Conservation (phyloP, 37 sponge, comb jelly and placozoan species). For the Axinella damicornis region DNA sequence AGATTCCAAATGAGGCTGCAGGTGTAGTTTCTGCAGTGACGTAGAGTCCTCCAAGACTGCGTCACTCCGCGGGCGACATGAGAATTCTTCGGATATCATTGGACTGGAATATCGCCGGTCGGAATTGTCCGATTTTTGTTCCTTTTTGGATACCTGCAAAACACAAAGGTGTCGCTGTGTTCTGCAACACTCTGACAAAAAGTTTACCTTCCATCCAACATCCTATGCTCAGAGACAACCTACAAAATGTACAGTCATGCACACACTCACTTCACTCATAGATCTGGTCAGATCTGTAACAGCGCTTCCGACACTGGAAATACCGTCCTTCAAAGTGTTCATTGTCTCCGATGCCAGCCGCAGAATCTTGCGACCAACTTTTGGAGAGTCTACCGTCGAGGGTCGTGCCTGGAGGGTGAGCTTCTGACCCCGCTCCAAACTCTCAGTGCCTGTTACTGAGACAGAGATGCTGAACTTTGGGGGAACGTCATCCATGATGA, state of each 20-base stretch:
- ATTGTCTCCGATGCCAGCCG: conserved; percentile 4
- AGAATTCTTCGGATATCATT: too few relatives aligned
- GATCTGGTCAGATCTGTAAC: neutral
- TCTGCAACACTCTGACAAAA: too few relatives aligned
- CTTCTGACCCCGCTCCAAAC: neutral
- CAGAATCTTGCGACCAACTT: neutral
- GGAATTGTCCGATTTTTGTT: too few relatives aligned
- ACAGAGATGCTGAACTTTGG: neutral
- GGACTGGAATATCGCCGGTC: too few relatives aligned
- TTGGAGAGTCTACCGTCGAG: conserved; percentile 6
- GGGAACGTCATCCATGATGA: neutral
- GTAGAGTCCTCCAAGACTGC: neutral
- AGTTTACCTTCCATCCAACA: too few relatives aligned
- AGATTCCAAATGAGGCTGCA: too few relatives aligned
- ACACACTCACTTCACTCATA: neutral
- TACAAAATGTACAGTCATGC: too few relatives aligned
- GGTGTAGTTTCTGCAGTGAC: too few relatives aligned
- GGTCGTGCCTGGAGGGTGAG: neutral
- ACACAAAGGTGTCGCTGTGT: too few relatives aligned
- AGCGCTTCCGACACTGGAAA: neutral
- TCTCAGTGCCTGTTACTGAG: neutral
- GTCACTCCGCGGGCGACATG: neutral
- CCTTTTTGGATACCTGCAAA: too few relatives aligned
- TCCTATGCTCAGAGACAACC: neutral
- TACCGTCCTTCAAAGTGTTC: neutral